These are phyloP conservation scores for Eurystomus glaucurus DNA, from an alignment of 2,797 vertebrate genomes.

Conservation along the genomic window DNA sequence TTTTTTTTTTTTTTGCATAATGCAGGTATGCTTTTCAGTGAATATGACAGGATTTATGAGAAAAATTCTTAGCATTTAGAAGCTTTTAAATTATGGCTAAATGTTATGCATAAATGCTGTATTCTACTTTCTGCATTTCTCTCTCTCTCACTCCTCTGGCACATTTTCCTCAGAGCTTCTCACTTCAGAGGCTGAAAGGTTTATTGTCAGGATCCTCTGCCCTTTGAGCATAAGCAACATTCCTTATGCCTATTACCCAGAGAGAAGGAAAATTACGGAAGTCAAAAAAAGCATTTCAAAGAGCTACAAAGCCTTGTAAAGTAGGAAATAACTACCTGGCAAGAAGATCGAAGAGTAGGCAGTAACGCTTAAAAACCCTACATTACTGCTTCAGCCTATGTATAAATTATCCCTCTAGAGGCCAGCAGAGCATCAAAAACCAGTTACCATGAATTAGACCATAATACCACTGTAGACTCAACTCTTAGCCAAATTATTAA, in stretches of 20 bases:
- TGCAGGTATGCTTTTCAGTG: background rate
- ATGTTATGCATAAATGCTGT: background rate
- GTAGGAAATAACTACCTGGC: background rate
- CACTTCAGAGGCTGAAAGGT: background rate
- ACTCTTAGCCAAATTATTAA: background rate
- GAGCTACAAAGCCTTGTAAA: constrained; percentile 14
- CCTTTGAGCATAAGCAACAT: background rate
- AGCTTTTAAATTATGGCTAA: background rate
- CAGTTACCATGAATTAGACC: background rate
- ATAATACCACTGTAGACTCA: background rate
- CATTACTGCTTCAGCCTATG: constrained; percentile 5
- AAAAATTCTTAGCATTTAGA: background rate
- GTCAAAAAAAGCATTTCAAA: background rate
- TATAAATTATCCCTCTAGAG: constrained; percentile 76
- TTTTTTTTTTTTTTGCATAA: rapidly evolving
- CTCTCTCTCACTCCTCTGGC: background rate
- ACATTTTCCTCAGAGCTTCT: constrained; percentile 3
- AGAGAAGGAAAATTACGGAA: background rate
- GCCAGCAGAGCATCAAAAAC: constrained; percentile 80
- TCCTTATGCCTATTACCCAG: background rate
- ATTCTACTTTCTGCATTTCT: background rate
- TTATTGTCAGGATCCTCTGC: background rate
- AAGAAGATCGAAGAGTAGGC: background rate
- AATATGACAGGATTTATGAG: background rate
- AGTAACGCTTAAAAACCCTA: background rate